These are phyloP conservation scores for Camponotus pennsylvanicus DNA, from an alignment of 1,140 invertebrate species.

Conservation along the genomic window DNA sequence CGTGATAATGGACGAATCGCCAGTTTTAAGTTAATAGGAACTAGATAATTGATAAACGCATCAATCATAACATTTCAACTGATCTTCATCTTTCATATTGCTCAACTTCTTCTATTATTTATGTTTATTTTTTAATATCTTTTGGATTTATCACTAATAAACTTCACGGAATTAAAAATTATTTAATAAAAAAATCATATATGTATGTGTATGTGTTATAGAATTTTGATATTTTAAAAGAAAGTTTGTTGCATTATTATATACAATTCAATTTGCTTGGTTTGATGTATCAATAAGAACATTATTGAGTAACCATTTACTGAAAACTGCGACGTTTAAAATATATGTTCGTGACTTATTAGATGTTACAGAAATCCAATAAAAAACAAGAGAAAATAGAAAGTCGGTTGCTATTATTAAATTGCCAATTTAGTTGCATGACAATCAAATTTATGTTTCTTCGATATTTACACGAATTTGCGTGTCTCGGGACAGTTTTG, in stretches of 20 bases:
- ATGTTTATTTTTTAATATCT: neutral
- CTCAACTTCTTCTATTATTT: neutral
- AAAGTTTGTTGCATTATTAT: neutral
- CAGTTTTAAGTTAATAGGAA: constrained; percentile 7
- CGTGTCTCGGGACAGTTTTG: constrained; percentile 44
- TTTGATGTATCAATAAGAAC: neutral
- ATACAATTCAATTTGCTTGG: neutral
- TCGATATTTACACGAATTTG: constrained; percentile 35
- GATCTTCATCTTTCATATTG: neutral
- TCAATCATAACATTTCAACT: neutral
- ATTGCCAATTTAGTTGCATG: constrained; percentile 46
- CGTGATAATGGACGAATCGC: neutral
- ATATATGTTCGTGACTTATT: neutral
- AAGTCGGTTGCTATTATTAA: neutral
- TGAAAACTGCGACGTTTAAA: neutral
- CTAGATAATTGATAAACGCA: neutral
- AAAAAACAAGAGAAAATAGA: constrained; percentile 1
- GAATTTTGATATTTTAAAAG: constrained; percentile 9
- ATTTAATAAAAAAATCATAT: neutral
- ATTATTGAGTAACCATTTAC: neutral
- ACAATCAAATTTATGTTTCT: constrained; percentile 44
- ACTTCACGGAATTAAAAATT: neutral
- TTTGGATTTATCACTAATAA: neutral
- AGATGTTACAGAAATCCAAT: neutral
- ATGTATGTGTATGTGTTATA: neutral